Evolutionary conservation across 2,797 vertebrate species (phyloP).

Genomic region (Pogonophryne albipinna): DNA sequence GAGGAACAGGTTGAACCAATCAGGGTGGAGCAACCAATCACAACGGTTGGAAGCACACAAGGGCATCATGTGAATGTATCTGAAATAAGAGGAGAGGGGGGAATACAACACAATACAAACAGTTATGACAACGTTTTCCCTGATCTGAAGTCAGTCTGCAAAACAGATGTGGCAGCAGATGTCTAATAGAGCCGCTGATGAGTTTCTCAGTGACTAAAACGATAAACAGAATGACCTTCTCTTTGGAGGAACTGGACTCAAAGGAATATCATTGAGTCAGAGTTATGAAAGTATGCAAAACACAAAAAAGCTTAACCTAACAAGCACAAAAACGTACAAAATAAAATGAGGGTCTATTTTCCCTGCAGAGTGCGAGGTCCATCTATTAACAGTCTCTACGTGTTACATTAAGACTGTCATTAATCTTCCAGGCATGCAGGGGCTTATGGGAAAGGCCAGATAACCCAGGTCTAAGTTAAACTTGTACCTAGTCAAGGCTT

Average conservation of each 20-base stretch:
- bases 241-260: background rate
- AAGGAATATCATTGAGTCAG: background rate
- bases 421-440: slow-evolving; percentile 69
- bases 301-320: background rate
- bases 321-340: background rate
- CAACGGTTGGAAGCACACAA: too few relatives aligned
- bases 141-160: slow-evolving; percentile 31
- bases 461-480: slow-evolving; percentile 73
- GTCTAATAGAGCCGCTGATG: slow-evolving; percentile 32
- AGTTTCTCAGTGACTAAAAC: slow-evolving; percentile 9
- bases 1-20: too few relatives aligned
- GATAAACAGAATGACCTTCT: slow-evolving; percentile 24
- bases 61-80: too few relatives aligned
- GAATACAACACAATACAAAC: background rate
- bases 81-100: too few relatives aligned
- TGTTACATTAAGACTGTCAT: slow-evolving; percentile 65
- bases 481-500: slow-evolving; percentile 71
- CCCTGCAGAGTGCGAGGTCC: slow-evolving; percentile 2
- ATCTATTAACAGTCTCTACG: slow-evolving; percentile 66
- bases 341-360: slow-evolving; percentile 11
- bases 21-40: too few relatives aligned
- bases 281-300: background rate
- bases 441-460: slow-evolving; percentile 64
- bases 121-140: background rate
- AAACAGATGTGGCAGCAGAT: slow-evolving; percentile 63